Evolutionary conservation across 2,113 vertebrate species (phyloP), one percentile per base, ranked within the genome.

Genomic region (Gila orcuttii): DNA sequence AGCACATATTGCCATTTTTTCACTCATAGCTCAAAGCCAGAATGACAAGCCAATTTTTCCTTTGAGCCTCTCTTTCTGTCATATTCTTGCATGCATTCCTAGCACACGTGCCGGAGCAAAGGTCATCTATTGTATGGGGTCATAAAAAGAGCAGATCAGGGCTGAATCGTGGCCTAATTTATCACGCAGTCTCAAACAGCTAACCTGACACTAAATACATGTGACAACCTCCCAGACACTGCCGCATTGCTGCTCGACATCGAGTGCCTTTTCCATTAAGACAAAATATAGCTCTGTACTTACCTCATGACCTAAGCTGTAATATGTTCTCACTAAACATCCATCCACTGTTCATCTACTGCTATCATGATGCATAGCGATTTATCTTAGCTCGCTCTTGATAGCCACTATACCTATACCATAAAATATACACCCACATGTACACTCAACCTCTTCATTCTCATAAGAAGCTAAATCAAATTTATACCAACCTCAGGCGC

Each of bases 251-350:
- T 71, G 28, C 47, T 82, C 12, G 47, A 71, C 8, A 42, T 81
- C 64, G 36, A 52, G 17, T 55, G 80, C 28, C 62, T 82, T 69
- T 82, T 71, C 80, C 64, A 69, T 69, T 71, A 55, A 55, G 64
- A 71, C 64, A 69, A 82, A 82, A 82, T 82, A 82, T 82, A n/a
- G 47, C 80, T 55, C 21, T 71, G 47, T 71, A 82, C 80, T 82
- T 52, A 71, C 62, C 28, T 71, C 80, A 55, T 82, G 80, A 47
- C 45, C 47, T 55, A 25, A 45, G 42, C 80, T 57, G 36, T 82
- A 82, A 82, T 33, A 52, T 71, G 62, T 71, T 55, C 25, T 71
- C 42, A 66, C 79, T 66, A 66, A 81, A 81, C 79, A 82, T 82
- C 45, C 25, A 55, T 82, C 47, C 25, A 71, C 8, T 68, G 15